These are phyloP conservation scores for Pristionchus arcanus DNA, from an alignment of 2,888 invertebrate genomes.

Conservation along the genomic window DNA sequence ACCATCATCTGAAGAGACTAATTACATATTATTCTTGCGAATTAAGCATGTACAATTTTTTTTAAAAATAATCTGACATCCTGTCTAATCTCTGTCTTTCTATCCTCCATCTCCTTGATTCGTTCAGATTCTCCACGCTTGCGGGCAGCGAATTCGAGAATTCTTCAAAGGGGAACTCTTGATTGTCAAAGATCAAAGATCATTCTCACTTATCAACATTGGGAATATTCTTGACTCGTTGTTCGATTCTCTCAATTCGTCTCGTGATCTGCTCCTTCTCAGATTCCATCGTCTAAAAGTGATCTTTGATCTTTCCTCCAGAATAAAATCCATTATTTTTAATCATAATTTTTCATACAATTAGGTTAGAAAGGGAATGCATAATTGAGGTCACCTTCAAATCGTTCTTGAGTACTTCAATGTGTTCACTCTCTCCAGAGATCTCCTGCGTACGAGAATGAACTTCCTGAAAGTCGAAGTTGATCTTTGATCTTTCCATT, in stretches of 20 bases:
- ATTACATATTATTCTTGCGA: no score
- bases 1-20: no score
- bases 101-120: conserved; percentile 83
- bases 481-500: neutral
- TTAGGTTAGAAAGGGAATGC: no score
- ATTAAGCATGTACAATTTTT: no score
- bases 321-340: no score
- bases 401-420: conserved; percentile 89
- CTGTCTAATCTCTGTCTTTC: conserved; percentile 83
- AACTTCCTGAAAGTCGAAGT: conserved; percentile 61
- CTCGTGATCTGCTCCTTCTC: conserved; percentile 88
- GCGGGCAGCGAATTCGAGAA: conserved; percentile 80
- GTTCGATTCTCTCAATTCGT: conserved; percentile 83
- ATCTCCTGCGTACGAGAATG: conserved; percentile 69
- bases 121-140: conserved; percentile 84
- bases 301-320: conserved; percentile 22
- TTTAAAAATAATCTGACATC: neutral
- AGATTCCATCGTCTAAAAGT: conserved; percentile 81
- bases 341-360: no score
- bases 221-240: conserved; percentile 67
- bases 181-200: neutral
- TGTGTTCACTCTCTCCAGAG: conserved; percentile 84
- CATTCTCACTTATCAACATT: conserved; percentile 68
- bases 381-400: conserved; percentile 82
- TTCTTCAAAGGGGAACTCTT: neutral